Base-by-base conservation (phyloP, 1,140 invertebrate species). In the Drosophila sturtevanti region DNA sequence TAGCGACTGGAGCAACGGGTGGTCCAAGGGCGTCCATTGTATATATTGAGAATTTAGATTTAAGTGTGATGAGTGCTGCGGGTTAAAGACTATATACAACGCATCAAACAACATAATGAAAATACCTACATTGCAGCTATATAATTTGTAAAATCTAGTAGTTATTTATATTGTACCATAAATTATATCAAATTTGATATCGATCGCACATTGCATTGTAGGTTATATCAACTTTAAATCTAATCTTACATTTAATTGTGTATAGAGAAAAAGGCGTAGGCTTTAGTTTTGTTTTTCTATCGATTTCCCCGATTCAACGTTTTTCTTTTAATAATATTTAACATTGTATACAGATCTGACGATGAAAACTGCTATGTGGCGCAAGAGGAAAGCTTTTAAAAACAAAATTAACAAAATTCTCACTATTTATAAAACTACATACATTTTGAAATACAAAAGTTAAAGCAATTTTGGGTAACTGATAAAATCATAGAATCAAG, bases 331-430 rank as follows among this genome's bases (percentile, higher is more conserved):
- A 62, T 64, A 75, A 58, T 54, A 64, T 68, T 75, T 68, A 41
- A 18, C 44, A 74, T 24, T 80, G 72, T 81, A 34, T 54, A 34
- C 63, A 67, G 63, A 16, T 48, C 56, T 59, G 51, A 63, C 59
- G 21, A 55, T 37, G 21, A 41, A 55, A 18, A 56, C 55, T 68
- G 72, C 56, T 63, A 7, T 63, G 58, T 34, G 5, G 38, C 48
- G 51, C 37, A 37, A 70, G 74, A 75, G 70, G 54, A 87, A 87
- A 89, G 84, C 84, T 89, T 87, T 87, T 81, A 89, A 89, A 79
- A 52, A 61, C 73, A 54, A 66, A 51, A 71, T 73, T 59, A 69
- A 77, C 37, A 48, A 80, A 48, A 87, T 87, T 87, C 82, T 87
- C 82, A 87, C 79, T 89, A 79, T 79, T 78, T 84, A 75, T 75